Evolutionary conservation across 2,113 vertebrate species (phyloP).

Genomic region (Lanius collurio): DNA sequence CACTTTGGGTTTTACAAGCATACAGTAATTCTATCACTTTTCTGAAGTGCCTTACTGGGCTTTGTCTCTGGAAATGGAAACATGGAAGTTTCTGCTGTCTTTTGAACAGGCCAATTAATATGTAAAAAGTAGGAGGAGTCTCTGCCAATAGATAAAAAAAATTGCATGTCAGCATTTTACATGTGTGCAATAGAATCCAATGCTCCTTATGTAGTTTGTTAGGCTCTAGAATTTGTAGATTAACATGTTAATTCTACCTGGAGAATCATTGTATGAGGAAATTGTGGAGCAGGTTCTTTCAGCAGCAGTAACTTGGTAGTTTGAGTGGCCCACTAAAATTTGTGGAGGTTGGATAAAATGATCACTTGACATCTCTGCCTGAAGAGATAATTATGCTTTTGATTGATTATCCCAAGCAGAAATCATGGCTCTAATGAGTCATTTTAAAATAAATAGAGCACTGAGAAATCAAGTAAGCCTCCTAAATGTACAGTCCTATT

Average conservation of each 20-base stretch:
- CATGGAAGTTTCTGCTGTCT: neutral
- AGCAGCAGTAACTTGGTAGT: neutral
- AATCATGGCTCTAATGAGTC: neutral
- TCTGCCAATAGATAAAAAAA: neutral
- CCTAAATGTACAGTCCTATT: slow-evolving; percentile 1
- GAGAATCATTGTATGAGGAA: neutral
- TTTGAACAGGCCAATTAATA: neutral
- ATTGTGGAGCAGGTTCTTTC: neutral
- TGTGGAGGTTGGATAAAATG: neutral
- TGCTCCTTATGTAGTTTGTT: neutral
- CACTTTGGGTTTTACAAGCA: neutral
- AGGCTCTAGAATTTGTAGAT: neutral
- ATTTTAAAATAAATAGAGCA: neutral
- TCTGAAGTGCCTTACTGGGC: neutral
- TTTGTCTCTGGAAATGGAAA: neutral
- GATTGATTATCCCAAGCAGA: neutral
- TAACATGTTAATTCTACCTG: neutral
- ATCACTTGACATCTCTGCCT: neutral
- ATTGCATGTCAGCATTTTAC: neutral
- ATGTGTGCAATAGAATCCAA: neutral
- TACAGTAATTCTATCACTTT: neutral
- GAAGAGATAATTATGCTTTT: neutral
- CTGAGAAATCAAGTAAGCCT: slow-evolving; percentile 15
- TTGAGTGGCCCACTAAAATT: neutral
- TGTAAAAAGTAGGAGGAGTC: neutral